Evolutionary conservation across 2,888 invertebrate species (phyloP), one percentile per base, ranked within the genome.

Genomic region (Apodemia hepburni): DNA sequence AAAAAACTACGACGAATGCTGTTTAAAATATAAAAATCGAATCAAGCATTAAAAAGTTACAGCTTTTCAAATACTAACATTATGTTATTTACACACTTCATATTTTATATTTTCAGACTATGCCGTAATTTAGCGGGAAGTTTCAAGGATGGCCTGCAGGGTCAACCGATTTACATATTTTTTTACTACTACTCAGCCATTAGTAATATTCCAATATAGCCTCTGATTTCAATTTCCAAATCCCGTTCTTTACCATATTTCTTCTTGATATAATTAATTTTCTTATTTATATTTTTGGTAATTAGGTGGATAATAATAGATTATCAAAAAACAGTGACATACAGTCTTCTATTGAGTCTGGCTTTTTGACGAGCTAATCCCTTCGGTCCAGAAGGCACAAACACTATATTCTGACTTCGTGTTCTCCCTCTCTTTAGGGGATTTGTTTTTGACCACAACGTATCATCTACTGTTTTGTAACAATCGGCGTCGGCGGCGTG

Each of bases 371-470:
- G 9, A 9, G 58, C 58, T 59, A 35, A 38, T 35, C 58, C 38
- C 38, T 59, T 59, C 8, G 38, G 58, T 2, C 58, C 58, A 38
- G 38, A 35, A 9, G 58, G 58, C n/a, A 59, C 58, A 59, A 35
- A 59, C 35, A 59, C 58, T 35, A 59, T 59, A 59, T 59, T 59
- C 18, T 59, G 58, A 4, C 58, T 59, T 1, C 58, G 38, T 3
- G 38, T 59, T 59, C 35, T 59, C 15, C 38, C 38, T 59, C 58
- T 59, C 38, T 59, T 59, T 18, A 3, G 58, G 15, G 35, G 58
- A 58, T n/a, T 7, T 35, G 58, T 58, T 17, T 58, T 58, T 17
- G 58, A 35, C 58, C 58, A 35, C 18, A 49, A n/a, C 18, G 49
- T 49, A 9, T 49, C 9, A 49, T 49, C 49, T 4, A 49, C 18